Conservation (phyloP, 2,888 invertebrate genomes). For the Nysson spinosus region DNA sequence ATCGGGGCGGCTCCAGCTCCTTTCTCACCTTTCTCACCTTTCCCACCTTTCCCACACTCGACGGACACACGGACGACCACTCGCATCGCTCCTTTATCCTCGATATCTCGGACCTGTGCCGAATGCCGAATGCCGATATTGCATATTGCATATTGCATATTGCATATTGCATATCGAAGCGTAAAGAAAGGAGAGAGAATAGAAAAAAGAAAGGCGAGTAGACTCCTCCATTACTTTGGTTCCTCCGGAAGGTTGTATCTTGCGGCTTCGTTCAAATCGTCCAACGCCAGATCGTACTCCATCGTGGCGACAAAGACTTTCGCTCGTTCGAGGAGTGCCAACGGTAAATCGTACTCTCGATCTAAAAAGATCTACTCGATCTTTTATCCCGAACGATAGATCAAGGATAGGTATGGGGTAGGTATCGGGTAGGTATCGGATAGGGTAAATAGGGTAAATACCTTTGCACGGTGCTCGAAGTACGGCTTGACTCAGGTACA, state of each 20-base stretch:
- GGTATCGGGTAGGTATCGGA: neutral
- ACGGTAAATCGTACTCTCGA: conserved; percentile 82
- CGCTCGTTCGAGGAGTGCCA: conserved; percentile 84
- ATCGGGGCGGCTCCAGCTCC: conserved; percentile 60
- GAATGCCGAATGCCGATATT: no score
- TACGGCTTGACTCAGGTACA: conserved; percentile 85
- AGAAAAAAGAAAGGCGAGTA: conserved; percentile 6
- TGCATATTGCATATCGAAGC: no score
- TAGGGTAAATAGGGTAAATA: conserved; percentile 58
- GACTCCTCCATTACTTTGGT: conserved; percentile 22
- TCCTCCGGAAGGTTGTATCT: conserved; percentile 81
- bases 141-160: no score
- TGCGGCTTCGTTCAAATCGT: conserved; percentile 84
- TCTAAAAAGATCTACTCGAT: conserved; percentile 71
- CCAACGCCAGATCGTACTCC: conserved; percentile 81
- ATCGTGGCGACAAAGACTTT: conserved; percentile 81
- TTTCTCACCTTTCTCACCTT: no score
- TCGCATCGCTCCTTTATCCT: no score
- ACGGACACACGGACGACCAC: no score
- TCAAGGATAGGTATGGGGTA: neutral
- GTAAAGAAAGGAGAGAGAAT: no score
- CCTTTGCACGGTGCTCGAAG: conserved; percentile 85
- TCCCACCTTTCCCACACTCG: no score
- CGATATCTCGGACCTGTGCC: no score
- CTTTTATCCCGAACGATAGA: neutral